These are phyloP conservation scores for Hirudinaria manillensis DNA, from an alignment of 2,888 invertebrate species.

Conservation along the genomic window DNA sequence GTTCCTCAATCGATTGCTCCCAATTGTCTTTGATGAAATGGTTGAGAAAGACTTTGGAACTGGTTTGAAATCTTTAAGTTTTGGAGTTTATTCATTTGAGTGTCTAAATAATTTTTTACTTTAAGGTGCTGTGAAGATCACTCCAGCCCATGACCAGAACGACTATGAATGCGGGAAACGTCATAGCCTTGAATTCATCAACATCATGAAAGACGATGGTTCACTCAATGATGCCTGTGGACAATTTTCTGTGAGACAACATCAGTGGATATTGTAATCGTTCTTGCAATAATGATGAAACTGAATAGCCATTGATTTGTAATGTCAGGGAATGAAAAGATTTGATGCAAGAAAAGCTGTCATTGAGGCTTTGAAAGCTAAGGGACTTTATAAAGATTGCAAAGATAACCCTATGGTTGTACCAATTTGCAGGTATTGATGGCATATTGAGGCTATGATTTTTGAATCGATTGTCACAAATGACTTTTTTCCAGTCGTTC, in stretches of 20 bases:
- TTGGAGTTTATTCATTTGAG: neutral
- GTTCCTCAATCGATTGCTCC: slow-evolving; percentile 70
- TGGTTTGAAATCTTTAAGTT: slow-evolving; percentile 59
- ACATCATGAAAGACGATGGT: slow-evolving; percentile 87
- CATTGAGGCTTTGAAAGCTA: slow-evolving; percentile 67
- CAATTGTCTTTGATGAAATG: slow-evolving; percentile 83
- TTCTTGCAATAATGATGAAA: too few species aligned
- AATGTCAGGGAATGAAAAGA: slow-evolving; percentile 71
- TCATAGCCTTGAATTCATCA: slow-evolving; percentile 77
- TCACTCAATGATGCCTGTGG: slow-evolving; percentile 72
- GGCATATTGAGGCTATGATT: neutral
- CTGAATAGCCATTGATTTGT: neutral
- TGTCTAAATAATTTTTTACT: neutral
- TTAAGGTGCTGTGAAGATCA: slow-evolving; percentile 89
- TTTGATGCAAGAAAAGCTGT: slow-evolving; percentile 82
- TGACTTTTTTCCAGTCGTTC: slow-evolving; percentile 66
- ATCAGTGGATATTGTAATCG: too few species aligned
- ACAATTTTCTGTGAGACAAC: slow-evolving; percentile 64
- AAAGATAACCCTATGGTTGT: slow-evolving; percentile 91
- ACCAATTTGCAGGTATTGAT: slow-evolving; percentile 64
- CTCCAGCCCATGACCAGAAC: slow-evolving; percentile 92
- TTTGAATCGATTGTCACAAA: neutral
- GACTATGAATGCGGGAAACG: slow-evolving; percentile 92
- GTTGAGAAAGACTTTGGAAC: slow-evolving; percentile 94
- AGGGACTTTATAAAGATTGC: slow-evolving; percentile 70